A percentile compares a stretch with the other conserved stretches of the same genome.
Evolutionary conservation across 2,797 vertebrate species (phyloP).

Genomic region (Cyclopterus lumpus): DNA sequence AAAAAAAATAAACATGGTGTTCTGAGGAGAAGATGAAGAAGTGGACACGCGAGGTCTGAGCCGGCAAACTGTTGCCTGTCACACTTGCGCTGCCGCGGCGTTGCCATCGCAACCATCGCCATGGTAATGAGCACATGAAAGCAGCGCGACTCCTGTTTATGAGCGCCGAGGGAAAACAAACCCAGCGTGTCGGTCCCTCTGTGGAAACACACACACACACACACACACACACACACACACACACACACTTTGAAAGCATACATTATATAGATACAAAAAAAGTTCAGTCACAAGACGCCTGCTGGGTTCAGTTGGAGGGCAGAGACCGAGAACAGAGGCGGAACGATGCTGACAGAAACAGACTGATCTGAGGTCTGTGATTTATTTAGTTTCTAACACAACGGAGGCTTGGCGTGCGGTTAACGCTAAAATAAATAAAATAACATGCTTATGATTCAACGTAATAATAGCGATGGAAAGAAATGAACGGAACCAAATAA

Average conservation of each 20-base stretch:
- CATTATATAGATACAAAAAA: background rate
- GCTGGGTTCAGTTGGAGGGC: conserved; percentile 58
- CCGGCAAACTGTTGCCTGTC: conserved; percentile 58
- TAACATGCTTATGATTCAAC: background rate
- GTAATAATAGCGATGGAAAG: background rate
- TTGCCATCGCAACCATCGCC: conserved; percentile 71
- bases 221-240: background rate
- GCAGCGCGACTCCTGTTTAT: conserved; percentile 63
- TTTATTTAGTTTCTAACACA: conserved; percentile 30
- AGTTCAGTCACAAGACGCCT: conserved; percentile 11
- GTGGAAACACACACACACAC: conserved; percentile 18
- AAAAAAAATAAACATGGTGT: conserved; percentile 9
- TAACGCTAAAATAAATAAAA: background rate
- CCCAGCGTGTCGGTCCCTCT: conserved; percentile 58
- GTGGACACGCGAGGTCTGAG: conserved; percentile 28
- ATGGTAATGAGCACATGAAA: conserved; percentile 79
- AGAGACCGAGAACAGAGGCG: conserved; percentile 21
- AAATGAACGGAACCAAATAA: background rate
- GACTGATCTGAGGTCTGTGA: conserved; percentile 50
- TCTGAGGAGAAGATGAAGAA: conserved; percentile 21
- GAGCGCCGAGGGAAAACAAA: conserved; percentile 56
- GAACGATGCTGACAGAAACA: conserved; percentile 44
- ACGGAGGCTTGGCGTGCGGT: conserved; percentile 3
- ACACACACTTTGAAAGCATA: conserved; percentile 15
- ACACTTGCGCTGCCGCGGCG: conserved; percentile 36